phyloP scores from a whole-genome alignment of 2,888 invertebrate species.

The Eristalinus aeneus region DNA sequence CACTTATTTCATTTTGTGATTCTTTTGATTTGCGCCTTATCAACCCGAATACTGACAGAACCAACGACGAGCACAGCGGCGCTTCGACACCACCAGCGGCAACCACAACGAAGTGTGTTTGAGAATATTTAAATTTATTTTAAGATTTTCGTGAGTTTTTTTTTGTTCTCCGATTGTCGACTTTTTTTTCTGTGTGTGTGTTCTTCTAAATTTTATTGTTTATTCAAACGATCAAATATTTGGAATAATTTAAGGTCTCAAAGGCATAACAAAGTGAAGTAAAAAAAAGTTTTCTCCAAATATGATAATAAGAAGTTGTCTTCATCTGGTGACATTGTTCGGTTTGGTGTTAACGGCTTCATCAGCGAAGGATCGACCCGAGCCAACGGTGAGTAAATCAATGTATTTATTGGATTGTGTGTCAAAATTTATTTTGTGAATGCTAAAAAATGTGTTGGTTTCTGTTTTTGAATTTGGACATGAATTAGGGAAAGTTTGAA shows the following conservation, averaged over 20 bases:
- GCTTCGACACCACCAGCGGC: background rate
- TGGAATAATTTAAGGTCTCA: slow-evolving; percentile 47
- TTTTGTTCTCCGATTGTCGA: background rate
- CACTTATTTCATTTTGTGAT: slow-evolving; percentile 49
- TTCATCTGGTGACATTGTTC: slow-evolving; percentile 40
- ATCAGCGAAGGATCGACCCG: slow-evolving; percentile 51
- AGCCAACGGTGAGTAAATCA: slow-evolving; percentile 55
- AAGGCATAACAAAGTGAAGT: background rate
- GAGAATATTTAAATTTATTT: slow-evolving; percentile 48
- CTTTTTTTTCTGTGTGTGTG: background rate
- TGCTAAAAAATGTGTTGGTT: no score
- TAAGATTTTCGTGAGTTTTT: background rate
- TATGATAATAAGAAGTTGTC: slow-evolving; percentile 63
- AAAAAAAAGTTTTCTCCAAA: slow-evolving; percentile 29
- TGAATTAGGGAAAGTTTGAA: no score
- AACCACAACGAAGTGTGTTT: background rate
- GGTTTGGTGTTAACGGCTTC: slow-evolving; percentile 51
- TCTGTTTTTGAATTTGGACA: no score
- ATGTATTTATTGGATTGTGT: background rate
- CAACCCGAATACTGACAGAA: slow-evolving; percentile 10
- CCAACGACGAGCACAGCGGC: background rate
- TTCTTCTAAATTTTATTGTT: slow-evolving; percentile 16
- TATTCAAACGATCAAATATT: slow-evolving; percentile 39
- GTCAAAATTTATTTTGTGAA: background rate
- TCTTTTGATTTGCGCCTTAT: slow-evolving; percentile 49